These are phyloP conservation scores for Corynorhinus townsendii DNA, from an alignment of 2,113 vertebrate genomes.

Conservation along the genomic window DNA sequence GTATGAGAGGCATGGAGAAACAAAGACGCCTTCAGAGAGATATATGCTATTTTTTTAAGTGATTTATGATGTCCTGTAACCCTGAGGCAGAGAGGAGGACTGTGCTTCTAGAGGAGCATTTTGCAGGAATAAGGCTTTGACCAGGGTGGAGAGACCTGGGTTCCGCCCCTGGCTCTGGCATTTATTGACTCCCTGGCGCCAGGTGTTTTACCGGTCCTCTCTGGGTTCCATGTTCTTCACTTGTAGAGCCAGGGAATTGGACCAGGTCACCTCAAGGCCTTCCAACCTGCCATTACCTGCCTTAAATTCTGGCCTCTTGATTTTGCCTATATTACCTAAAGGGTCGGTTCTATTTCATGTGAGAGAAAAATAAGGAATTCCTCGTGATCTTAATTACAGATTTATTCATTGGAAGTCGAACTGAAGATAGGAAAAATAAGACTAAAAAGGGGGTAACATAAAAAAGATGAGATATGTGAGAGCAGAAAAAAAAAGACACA, in stretches of 20 bases:
- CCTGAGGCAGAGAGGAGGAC: neutral
- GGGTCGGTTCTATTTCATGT: neutral
- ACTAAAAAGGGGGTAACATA: neutral
- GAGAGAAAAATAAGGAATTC: neutral
- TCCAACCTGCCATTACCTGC: neutral
- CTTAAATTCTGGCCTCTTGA: neutral
- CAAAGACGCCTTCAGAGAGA: neutral
- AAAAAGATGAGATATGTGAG: neutral
- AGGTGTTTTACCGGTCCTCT: neutral
- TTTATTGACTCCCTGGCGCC: neutral
- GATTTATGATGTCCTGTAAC: neutral
- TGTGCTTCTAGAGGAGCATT: neutral
- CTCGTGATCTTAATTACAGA: neutral
- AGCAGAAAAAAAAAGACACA: neutral
- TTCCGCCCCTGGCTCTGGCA: neutral
- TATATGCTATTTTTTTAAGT: neutral
- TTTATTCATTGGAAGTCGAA: neutral
- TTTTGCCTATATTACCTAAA: neutral
- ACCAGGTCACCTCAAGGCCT: neutral
- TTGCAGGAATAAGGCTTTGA: neutral
- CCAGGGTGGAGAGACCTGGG: neutral
- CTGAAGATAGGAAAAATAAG: neutral
- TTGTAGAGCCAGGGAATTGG: accelerated
- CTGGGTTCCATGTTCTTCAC: neutral
- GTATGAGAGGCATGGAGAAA: neutral